Base-by-base conservation (phyloP, 1,140 invertebrate species). In the Pseudomyrmex flavicornis region DNA sequence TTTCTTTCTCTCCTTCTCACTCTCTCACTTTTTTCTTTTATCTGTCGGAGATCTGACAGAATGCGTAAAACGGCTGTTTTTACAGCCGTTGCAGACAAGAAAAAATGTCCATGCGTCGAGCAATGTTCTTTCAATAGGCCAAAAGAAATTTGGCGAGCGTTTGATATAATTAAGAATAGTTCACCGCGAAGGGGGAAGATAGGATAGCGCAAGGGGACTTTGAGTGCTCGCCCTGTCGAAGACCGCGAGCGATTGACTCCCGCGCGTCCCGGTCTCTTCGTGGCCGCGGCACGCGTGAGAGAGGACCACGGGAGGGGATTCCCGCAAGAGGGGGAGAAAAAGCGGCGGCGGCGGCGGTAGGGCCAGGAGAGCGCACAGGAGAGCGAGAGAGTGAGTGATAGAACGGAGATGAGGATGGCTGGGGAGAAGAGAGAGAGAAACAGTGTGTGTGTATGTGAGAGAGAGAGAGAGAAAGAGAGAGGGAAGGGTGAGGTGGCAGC, bases 231-330 rank as follows among this genome's bases (percentile, higher is more conserved):
- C 88, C 90, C 90, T 91, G 83, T 90, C 92, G 86, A 91, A 90
- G 92, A 92, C 91, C 92, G 92, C 92, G 92, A 93, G 92, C 93
- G 91, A 94, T 94, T 93, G 93, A 93, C 92, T 93, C 90, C 90
- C 91, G 91, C 91, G 89, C 91, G 90, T 91, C 91, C 88, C 88
- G 88, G 88, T 79, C 88, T 90, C 85, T 89, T 83, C 44, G 85
- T 85, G 82, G 80, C 83, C 88, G 85, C 90, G 93, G 91, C 93
- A 93, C 93, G 93, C 92, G 93, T 91, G 91, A 90, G 86, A 88
- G 85, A 88, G 87, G 85, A 84, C 35, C 56, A 82, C 79, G 73
- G 86, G 85, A 82, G 76, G 87, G 86, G 87, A 82, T 80, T 87
- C 85, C 82, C 65, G 65, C 50, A 76, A 77, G 80, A 87, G 85